Evolutionary conservation across 2,888 invertebrate genomes (phyloP), one percentile per base, ranked within the genome.

Genomic region (Anarsia innoxiella): DNA sequence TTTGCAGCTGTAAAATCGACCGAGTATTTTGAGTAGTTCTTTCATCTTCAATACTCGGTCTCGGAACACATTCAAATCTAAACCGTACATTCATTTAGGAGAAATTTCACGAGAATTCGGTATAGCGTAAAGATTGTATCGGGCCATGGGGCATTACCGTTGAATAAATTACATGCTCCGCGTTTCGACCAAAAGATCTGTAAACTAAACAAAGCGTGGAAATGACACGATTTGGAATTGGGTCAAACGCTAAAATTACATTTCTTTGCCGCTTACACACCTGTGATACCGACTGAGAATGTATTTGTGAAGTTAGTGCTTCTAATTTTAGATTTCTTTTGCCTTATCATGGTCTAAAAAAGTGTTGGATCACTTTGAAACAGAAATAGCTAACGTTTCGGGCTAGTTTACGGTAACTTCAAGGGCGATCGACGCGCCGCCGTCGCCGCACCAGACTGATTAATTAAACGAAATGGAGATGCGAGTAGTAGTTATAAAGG

Each of bases 1-100:
- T 56, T 57, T 58, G 65, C 58, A 52, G 65, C 56, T 57, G 59
- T 58, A 42, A 51, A 46, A 44, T 23, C 13, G 33, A 14, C 36
- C 15, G 14, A 23, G 36, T 35, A 28, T 35, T 12, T 1, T 27
- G 12, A 36, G 19, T 19, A n/a, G n/a, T 28, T 13, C 13, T 36
- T 15, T 33, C 14, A 23, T n/a, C 2, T 32, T 12, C 5, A 16
- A n/a, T n/a, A 19, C 10, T 12, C 12, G 8, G 13, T 30, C 31
- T 37, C 31, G 36, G 25, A 25, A 31, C 15, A 28, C 19, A 12
- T 16, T 36, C 27, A 29, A 36, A 23, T 36, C 12, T 13, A 23
- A 29, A 9, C 23, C 10, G 13, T 23, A 27, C 23, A 23, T n/a
- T n/a, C n/a, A n/a, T 29, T 13, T 29, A 8, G 30, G 31, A 31